Evolutionary conservation across 1,140 invertebrate genomes (phyloP), one percentile per base, ranked within the genome.

Genomic region (Drosophila athabasca): DNA sequence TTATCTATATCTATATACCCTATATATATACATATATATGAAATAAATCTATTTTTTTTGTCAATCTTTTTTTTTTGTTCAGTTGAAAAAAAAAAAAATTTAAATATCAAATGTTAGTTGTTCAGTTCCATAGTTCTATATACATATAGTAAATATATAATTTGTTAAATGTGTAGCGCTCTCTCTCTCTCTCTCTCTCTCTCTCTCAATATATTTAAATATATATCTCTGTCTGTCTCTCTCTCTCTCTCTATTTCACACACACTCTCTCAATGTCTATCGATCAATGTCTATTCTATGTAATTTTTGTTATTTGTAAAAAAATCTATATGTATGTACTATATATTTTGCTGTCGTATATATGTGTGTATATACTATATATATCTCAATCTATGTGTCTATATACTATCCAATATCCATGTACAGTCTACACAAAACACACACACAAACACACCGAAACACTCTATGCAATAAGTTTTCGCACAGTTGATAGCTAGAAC

Each of bases 401-500:
- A 53, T 77, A 35, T 13, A 4, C 35, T 39, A 39, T 39, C 35
- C 46, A 45, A 72, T 69, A 70, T 64, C 39, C 49, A 46, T 45
- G 41, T 24, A 45, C 29, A 57, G 35, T 55, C 41, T n/a, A 26
- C 29, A 35, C 15, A 64, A 29, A 22, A 53, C 9, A 61, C 48
- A 15, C 35, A 58, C 51, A 53, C 75, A 64, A 31, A 19, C 9
- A 50, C 11, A 73, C 45, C 35, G 17, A 70, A 48, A 76, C 50
- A 76, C 26, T 69, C 46, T 54, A 64, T 64, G 62, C 62, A 59
- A 81, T 81, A 84, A 84, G 80, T 84, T 84, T 53, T 66, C 58
- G 60, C 67, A 72, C 67, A 68, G 60, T 64, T 58, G 67, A 61
- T 68, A 46, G 67, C 54, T 68, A 46, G 43, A 45, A 55, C 4